Percentiles rank a stretch among this genome's conserved stretches.
Evolutionary conservation across 2,113 vertebrate genomes (phyloP).

Genomic region (Chloropsis cyanopogon): DNA sequence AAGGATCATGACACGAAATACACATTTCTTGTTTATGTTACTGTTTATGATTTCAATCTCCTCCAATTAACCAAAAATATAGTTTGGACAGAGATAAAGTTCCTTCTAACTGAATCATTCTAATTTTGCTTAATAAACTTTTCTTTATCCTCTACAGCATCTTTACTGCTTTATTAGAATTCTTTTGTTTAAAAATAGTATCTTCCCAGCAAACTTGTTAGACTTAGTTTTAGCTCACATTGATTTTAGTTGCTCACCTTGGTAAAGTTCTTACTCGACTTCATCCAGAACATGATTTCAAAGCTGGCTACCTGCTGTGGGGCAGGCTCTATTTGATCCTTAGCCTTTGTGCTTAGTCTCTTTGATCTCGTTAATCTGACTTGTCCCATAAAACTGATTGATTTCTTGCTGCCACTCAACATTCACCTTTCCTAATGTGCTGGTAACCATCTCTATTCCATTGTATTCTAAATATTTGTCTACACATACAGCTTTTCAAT

Average conservation of each 20-base stretch:
- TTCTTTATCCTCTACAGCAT: neutral
- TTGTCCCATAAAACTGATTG: neutral
- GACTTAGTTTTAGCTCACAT: neutral
- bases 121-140: neutral
- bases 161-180: neutral
- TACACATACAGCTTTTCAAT: neutral
- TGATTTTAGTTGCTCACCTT: neutral
- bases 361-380: constrained; percentile 22
- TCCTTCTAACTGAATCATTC: neutral
- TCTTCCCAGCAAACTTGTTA: neutral
- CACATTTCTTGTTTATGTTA: neutral
- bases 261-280: neutral
- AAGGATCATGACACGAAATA: neutral
- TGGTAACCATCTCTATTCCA: neutral
- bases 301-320: neutral
- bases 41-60: neutral
- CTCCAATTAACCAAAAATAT: neutral
- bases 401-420: neutral
- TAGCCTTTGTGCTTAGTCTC: neutral
- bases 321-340: neutral
- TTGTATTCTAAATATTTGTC: neutral
- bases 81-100: neutral
- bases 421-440: neutral
- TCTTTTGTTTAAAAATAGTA: neutral
- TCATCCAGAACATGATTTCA: neutral